Base-by-base conservation (phyloP, 2,113 vertebrate genomes). In the Picathartes gymnocephalus region DNA sequence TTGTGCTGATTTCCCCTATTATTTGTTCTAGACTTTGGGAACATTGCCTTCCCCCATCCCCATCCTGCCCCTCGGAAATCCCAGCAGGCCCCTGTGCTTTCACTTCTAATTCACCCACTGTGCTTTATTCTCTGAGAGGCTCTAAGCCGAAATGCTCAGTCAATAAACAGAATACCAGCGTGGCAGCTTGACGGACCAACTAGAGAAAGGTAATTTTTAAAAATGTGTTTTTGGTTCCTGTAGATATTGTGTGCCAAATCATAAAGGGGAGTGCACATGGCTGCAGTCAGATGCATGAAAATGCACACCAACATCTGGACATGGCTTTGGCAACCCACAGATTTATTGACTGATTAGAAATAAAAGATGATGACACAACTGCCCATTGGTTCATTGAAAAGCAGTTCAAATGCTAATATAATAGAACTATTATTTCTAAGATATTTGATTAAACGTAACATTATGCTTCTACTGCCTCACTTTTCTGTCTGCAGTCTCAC, bases 401-500 rank as follows among this genome's bases (percentile, higher is more conserved):
- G 53, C 91, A 87, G 81, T 95, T 97, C 92, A 96, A 95, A 97
- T 95, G 80, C 51, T 96, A 97, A 97, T 94, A 95, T 94, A 91
- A 91, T 96, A 72, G 78, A 95, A 91, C 90, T 97, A 86, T 96
- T 93, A 88, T 97, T 98, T 94, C 47, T 77, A 91, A 96, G 91
- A 93, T 90, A 83, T 92, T 93, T 90, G 94, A 97, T 97, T 97
- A 88, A 96, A 93, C 74, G 47, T 60, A 65, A 53, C 93, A 58
- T 57, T 87, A 90, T 58, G 77, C 23, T 83, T 88, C 80, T 91
- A 60, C 51, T 88, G 58, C 72, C 57, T 80, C 45, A 68, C 74
- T 92, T 90, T 86, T 86, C 47, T 93, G 47, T 88, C 93, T 90
- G 60, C 71, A 83, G 66, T 37, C 92, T 96, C 17, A 3, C 71